A percentile compares a stretch with the other conserved stretches of the same genome.
Evolutionary conservation across 2,888 invertebrate genomes (phyloP).

Genomic region (Agapetus fuscipes): DNA sequence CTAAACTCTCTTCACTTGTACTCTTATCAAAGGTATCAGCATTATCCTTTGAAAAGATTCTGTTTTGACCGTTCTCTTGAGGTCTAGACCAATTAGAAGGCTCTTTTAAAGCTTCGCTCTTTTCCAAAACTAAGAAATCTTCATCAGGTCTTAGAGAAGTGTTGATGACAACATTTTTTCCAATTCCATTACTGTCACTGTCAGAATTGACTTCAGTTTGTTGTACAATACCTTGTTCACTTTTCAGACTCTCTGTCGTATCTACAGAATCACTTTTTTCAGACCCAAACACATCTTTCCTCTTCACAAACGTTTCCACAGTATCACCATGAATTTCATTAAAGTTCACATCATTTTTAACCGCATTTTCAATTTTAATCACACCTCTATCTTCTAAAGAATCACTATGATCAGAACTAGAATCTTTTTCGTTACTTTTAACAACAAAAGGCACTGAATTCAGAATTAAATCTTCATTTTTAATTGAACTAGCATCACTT

Average conservation of each 20-base stretch:
- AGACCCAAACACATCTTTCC: constrained; percentile 2
- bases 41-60: constrained; percentile 12
- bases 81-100: background rate
- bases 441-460: background rate
- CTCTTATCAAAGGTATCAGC: constrained; percentile 17
- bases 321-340: no score
- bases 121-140: background rate
- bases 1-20: constrained; percentile 5
- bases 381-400: constrained; percentile 3
- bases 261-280: constrained; percentile 3
- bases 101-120: background rate
- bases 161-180: no score
- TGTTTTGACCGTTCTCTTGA: constrained; percentile 11
- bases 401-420: constrained; percentile 6
- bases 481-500: constrained; percentile 17
- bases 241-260: background rate
- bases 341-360: background rate
- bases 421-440: constrained; percentile 1
- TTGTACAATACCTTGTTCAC: background rate
- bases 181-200: background rate
- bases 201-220: no score
- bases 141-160: no score
- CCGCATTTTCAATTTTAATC: background rate
- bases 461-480: constrained; percentile 1
- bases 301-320: constrained; percentile 3